These are phyloP conservation scores for Liasis olivaceus DNA, from an alignment of 2,797 vertebrate species.

Conservation along the genomic window DNA sequence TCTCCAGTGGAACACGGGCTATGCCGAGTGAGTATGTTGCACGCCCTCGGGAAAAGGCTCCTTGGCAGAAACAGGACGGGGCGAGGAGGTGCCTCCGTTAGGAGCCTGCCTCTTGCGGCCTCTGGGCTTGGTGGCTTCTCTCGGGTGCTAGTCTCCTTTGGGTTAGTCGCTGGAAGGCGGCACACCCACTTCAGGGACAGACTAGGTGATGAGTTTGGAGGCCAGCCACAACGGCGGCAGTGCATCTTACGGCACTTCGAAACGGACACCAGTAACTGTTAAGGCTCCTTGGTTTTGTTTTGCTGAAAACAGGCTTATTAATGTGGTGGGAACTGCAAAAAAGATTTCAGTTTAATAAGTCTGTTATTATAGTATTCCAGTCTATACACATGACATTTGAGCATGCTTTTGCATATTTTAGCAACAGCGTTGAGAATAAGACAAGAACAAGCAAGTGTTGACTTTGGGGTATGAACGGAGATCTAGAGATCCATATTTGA, in stretches of 20 bases:
- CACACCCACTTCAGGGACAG: neutral
- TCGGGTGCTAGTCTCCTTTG: neutral
- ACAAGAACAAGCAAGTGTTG: neutral
- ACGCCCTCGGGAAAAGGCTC: neutral
- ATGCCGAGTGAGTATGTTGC: constrained; percentile 75
- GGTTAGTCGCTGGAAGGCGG: too few relatives aligned
- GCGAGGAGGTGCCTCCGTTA: neutral
- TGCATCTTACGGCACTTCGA: neutral
- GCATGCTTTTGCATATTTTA: neutral
- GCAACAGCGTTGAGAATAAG: neutral
- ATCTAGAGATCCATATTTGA: neutral
- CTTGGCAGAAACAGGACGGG: too few relatives aligned
- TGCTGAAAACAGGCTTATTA: neutral
- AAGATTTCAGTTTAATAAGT: neutral
- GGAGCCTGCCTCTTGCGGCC: neutral
- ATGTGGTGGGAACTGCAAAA: neutral
- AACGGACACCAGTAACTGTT: too few relatives aligned
- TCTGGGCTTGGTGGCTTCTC: neutral
- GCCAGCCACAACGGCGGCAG: neutral
- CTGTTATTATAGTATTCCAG: too few relatives aligned
- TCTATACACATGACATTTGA: neutral
- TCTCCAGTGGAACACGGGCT: constrained; percentile 74
- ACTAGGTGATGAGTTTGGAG: too few relatives aligned
- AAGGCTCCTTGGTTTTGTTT: neutral
- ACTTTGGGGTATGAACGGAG: neutral